These are phyloP conservation scores for Sitta carolinensis DNA, from an alignment of 2,797 vertebrate genomes.

Conservation along the genomic window DNA sequence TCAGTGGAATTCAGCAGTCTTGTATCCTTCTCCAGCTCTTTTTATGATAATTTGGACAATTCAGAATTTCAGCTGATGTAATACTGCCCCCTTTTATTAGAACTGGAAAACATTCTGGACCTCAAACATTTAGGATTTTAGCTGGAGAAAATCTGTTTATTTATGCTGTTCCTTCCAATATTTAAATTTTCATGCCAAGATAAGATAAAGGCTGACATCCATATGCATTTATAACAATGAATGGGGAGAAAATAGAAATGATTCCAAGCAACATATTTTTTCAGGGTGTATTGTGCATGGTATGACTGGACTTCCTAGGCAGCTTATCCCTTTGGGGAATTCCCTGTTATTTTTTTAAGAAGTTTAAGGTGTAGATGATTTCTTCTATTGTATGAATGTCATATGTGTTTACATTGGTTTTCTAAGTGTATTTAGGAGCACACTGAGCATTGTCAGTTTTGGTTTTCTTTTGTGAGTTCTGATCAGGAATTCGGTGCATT, in stretches of 20 bases:
- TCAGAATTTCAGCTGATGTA: conserved; percentile 65
- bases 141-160: conserved; percentile 29
- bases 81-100: conserved; percentile 73
- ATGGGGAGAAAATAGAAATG: not conserved
- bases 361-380: not conserved
- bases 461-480: not conserved
- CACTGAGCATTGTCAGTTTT: not conserved
- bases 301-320: not conserved
- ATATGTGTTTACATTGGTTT: not conserved
- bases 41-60: conserved; percentile 20
- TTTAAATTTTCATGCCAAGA: conserved; percentile 38
- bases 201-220: conserved; percentile 48
- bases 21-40: not conserved
- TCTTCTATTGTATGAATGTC: not conserved
- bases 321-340: not conserved
- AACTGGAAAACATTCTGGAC: conserved; percentile 57
- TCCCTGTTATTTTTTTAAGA: conserved; percentile 14
- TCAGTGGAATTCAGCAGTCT: conserved; percentile 34
- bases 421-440: not conserved
- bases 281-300: not conserved
- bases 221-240: conserved; percentile 9
- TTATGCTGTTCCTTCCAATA: conserved; percentile 49
- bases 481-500: not conserved
- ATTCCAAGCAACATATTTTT: conserved; percentile 41
- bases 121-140: not conserved